Conservation (phyloP, 2,797 vertebrate genomes). For the Microtus agrestis region DNA sequence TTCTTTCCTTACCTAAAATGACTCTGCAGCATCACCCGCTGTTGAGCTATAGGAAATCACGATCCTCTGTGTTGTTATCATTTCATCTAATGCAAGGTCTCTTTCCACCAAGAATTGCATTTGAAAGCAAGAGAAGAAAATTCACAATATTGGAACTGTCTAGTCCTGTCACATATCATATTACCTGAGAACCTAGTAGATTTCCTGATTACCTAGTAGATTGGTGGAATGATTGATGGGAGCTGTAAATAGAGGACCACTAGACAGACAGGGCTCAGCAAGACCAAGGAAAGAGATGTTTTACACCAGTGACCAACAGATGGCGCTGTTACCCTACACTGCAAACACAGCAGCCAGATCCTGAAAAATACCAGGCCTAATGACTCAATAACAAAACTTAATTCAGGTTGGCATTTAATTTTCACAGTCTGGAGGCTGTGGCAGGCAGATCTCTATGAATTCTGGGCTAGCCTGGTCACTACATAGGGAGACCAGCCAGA, state of each 20-base stretch:
- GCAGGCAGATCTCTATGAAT: neutral
- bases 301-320: conserved; percentile 65
- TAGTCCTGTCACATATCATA: neutral
- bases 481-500: neutral
- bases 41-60: neutral
- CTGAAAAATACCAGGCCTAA: neutral
- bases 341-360: neutral
- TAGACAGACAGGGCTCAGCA: neutral
- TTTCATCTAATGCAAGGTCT: neutral
- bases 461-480: neutral
- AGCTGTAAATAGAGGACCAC: neutral
- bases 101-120: conserved; percentile 1
- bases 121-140: conserved; percentile 12
- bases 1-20: neutral
- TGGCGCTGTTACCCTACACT: conserved; percentile 55
- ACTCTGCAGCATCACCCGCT: neutral
- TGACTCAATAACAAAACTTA: neutral
- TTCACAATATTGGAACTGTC: conserved; percentile 1
- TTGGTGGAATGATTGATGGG: neutral
- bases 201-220: neutral
- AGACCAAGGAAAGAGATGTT: neutral
- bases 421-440: neutral
- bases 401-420: neutral
- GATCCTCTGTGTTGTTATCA: neutral
- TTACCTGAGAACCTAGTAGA: neutral